These are phyloP conservation scores for Blennius ocellaris DNA, from an alignment of 2,113 vertebrate species.

Conservation along the genomic window DNA sequence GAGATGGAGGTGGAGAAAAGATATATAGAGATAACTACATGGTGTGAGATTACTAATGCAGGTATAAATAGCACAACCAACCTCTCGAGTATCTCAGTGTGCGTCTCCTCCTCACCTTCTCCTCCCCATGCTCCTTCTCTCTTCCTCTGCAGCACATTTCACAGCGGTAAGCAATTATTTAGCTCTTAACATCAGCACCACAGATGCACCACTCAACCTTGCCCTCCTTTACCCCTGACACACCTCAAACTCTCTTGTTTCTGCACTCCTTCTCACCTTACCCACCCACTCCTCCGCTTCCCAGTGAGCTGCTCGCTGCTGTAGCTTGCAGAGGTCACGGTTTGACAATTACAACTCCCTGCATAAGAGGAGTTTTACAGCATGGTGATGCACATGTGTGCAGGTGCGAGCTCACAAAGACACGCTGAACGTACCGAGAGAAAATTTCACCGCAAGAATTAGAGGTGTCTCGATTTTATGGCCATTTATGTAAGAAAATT, in stretches of 20 bases:
- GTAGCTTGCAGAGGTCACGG: constrained; percentile 31
- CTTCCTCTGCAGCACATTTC: constrained; percentile 47
- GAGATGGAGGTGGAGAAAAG: constrained; percentile 8
- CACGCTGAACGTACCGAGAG: not conserved
- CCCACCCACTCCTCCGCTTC: constrained; percentile 21
- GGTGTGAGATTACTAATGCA: constrained; percentile 37
- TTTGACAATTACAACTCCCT: constrained; percentile 50
- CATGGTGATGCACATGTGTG: not conserved
- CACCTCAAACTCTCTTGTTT: constrained; percentile 31
- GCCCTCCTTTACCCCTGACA: constrained; percentile 31
- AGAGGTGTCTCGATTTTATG: not conserved
- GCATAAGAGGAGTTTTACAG: constrained; percentile 5
- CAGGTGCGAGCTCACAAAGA: not conserved
- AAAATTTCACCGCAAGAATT: not conserved
- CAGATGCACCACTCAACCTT: constrained; percentile 45
- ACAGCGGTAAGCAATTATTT: constrained; percentile 63
- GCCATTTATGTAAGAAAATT: not conserved
- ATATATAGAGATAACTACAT: constrained; percentile 27
- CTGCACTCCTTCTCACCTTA: constrained; percentile 23
- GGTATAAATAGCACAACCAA: constrained; percentile 66
- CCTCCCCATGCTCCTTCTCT: constrained; percentile 35
- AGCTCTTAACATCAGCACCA: constrained; percentile 57
- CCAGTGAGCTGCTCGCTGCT: constrained; percentile 17
- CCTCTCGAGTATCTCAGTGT: constrained; percentile 43
- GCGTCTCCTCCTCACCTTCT: constrained; percentile 31